These are phyloP conservation scores for Orthosia gracilis DNA, from an alignment of 2,888 invertebrate genomes.

Conservation along the genomic window DNA sequence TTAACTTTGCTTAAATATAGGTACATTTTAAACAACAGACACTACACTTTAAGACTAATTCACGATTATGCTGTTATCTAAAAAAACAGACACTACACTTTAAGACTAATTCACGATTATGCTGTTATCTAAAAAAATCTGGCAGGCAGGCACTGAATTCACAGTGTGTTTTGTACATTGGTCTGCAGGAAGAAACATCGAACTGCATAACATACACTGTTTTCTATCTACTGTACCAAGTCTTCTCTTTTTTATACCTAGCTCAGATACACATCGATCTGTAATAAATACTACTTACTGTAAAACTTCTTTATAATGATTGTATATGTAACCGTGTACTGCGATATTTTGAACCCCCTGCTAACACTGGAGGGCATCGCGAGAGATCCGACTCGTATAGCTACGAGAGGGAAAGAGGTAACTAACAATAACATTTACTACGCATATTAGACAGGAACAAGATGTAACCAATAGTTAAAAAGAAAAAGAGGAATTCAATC, in stretches of 20 bases:
- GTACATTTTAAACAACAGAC: no score
- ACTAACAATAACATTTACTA: slow-evolving; percentile 72
- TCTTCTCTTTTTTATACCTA: slow-evolving; percentile 4
- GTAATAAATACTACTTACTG: background rate
- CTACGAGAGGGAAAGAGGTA: slow-evolving; percentile 95
- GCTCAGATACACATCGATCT: slow-evolving; percentile 6
- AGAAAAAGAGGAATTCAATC: background rate
- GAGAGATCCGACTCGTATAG: slow-evolving; percentile 91
- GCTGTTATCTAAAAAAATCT: background rate
- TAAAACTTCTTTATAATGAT: slow-evolving; percentile 21
- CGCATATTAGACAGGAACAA: background rate
- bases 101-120: background rate
- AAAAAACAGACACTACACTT: no score
- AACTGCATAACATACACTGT: background rate
- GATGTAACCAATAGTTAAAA: background rate
- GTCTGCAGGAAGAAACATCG: background rate
- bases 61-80: background rate
- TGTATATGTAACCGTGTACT: slow-evolving; percentile 76
- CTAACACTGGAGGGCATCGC: slow-evolving; percentile 85
- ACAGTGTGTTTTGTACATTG: background rate
- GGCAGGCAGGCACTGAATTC: background rate
- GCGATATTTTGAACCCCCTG: slow-evolving; percentile 83
- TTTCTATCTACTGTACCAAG: background rate
- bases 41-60: no score
- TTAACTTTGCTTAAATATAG: slow-evolving; percentile 33